phyloP scores from a whole-genome alignment of 2,888 invertebrate species.

The Xestia sexstrigata region DNA sequence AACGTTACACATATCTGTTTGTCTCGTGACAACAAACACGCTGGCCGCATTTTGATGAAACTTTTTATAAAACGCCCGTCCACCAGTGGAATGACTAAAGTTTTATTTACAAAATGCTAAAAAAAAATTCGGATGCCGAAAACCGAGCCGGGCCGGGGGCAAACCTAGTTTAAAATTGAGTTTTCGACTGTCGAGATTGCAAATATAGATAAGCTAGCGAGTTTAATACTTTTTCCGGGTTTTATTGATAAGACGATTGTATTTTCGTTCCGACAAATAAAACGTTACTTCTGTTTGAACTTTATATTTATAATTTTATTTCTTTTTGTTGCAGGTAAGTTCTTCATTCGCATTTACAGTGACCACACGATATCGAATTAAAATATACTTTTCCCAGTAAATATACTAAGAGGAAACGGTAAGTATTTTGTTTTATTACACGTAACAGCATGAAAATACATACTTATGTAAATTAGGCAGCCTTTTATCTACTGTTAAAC shows the following conservation, averaged over 20 bases:
- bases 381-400: neutral
- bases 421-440: slow-evolving; percentile 23
- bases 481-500: neutral
- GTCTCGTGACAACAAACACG: slow-evolving; percentile 39
- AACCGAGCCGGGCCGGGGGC: neutral
- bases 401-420: neutral
- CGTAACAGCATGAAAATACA: neutral
- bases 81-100: slow-evolving; percentile 28
- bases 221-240: neutral
- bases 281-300: neutral
- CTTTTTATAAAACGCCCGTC: slow-evolving; percentile 33
- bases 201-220: neutral
- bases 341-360: neutral
- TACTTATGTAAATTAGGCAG: neutral
- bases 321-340: slow-evolving; percentile 65
- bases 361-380: neutral
- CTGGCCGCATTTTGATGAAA: slow-evolving; percentile 48
- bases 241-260: neutral
- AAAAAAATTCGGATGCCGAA: slow-evolving; percentile 16
- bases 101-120: slow-evolving; percentile 51
- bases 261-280: neutral
- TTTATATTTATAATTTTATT: slow-evolving; percentile 36
- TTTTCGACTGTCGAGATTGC: slow-evolving; percentile 13
- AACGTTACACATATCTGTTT: slow-evolving; percentile 27
- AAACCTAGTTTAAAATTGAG: slow-evolving; percentile 29